These are phyloP conservation scores for Nipponacmea schrenckii DNA, from an alignment of 2,888 invertebrate species.

Conservation along the genomic window DNA sequence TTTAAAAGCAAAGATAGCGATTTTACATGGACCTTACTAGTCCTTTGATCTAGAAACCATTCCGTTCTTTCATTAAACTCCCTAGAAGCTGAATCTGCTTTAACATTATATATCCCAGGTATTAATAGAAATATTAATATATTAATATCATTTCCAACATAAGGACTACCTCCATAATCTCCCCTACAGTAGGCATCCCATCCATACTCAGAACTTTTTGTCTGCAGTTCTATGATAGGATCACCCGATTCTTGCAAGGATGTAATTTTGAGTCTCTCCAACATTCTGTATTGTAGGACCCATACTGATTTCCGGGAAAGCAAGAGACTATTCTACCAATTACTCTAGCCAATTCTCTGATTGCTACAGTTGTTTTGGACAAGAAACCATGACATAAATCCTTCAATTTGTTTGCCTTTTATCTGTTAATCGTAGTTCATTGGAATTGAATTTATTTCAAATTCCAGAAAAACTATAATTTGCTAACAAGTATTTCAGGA, in stretches of 20 bases:
- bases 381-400: not conserved
- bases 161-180: constrained; percentile 9
- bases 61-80: constrained; percentile 10
- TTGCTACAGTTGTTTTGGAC: not conserved
- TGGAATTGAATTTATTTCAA: constrained; percentile 28
- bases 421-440: constrained; percentile 9
- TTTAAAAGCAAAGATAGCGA: no score
- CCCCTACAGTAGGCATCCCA: not conserved
- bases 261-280: constrained; percentile 10
- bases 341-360: constrained; percentile 17
- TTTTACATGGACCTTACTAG: no score
- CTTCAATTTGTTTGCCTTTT: constrained; percentile 1
- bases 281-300: not conserved
- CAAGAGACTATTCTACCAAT: constrained; percentile 11
- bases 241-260: constrained; percentile 7
- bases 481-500: constrained; percentile 27
- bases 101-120: not conserved
- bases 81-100: constrained; percentile 8
- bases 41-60: constrained; percentile 13
- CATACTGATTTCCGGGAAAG: constrained; percentile 7
- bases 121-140: constrained; percentile 9
- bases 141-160: not conserved
- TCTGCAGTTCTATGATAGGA: not conserved
- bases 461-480: constrained; percentile 31
- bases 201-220: constrained; percentile 13